A percentile compares a stretch with the other conserved stretches of the same genome.
These are phyloP conservation scores for Strix aluco DNA, from an alignment of 2,113 vertebrate genomes.

Conservation along the genomic window DNA sequence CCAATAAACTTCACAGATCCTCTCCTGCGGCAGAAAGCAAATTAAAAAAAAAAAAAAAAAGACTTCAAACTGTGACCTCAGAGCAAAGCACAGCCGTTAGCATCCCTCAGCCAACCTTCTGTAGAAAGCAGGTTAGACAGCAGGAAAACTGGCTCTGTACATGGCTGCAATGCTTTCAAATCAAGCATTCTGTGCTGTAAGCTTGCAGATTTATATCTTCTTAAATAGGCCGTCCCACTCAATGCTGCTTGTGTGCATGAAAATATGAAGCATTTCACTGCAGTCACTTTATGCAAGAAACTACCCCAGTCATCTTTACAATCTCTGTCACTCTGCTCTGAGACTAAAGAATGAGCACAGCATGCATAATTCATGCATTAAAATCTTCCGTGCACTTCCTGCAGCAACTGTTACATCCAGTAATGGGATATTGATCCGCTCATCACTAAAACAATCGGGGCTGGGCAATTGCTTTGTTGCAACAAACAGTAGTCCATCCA, in stretches of 20 bases:
- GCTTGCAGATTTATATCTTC: slow-evolving; percentile 66
- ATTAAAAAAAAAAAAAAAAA: slow-evolving; percentile 74
- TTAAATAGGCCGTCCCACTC: slow-evolving; percentile 70
- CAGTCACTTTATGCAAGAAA: slow-evolving; percentile 78
- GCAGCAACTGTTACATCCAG: slow-evolving; percentile 73
- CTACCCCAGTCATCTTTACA: slow-evolving; percentile 73
- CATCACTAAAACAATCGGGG: slow-evolving; percentile 74
- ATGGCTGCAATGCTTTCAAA: slow-evolving; percentile 70
- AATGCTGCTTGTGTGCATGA: slow-evolving; percentile 71
- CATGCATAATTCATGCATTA: slow-evolving; percentile 88
- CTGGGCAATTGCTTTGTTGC: slow-evolving; percentile 73
- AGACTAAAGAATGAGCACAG: slow-evolving; percentile 73
- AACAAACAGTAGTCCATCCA: slow-evolving; percentile 54
- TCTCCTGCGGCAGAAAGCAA: slow-evolving; percentile 78
- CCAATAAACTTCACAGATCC: slow-evolving; percentile 58
- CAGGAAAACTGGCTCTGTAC: slow-evolving; percentile 56
- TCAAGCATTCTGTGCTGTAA: slow-evolving; percentile 70
- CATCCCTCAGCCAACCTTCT: slow-evolving; percentile 73
- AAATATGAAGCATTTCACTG: slow-evolving; percentile 77
- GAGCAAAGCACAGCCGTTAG: slow-evolving; percentile 68
- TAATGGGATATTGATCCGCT: slow-evolving; percentile 85
- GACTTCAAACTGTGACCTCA: slow-evolving; percentile 86
- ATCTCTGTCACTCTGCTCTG: slow-evolving; percentile 67
- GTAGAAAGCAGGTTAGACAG: slow-evolving; percentile 69
- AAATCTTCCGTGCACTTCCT: slow-evolving; percentile 81